phyloP scores from a whole-genome alignment of 35 echinoderm and acorn worm genomes.

The Heliocidaris tuberculata region DNA sequence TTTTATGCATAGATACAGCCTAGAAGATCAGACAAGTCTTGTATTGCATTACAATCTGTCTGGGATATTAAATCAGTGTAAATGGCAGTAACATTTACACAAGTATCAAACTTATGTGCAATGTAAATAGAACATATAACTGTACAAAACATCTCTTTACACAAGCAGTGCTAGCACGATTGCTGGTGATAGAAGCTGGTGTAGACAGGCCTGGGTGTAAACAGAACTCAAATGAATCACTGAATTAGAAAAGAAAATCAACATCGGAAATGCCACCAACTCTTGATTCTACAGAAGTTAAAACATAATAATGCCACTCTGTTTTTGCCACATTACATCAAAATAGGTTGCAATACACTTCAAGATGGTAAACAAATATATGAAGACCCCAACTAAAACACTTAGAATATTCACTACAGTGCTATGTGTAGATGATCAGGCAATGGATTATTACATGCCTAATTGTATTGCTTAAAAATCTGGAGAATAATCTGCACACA shows the following conservation, averaged over 20 bases:
- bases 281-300: background rate
- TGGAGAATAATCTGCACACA: background rate
- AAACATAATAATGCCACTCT: background rate
- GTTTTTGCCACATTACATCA: background rate
- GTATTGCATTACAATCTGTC: background rate
- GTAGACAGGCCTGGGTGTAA: background rate
- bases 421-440: background rate
- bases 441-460: background rate
- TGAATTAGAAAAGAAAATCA: background rate
- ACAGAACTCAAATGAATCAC: background rate
- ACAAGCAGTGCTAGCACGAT: background rate
- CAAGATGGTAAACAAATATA: background rate
- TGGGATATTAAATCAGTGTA: background rate
- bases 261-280: no score
- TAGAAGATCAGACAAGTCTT: background rate
- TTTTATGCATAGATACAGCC: background rate
- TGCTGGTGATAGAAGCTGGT: background rate
- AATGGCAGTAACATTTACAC: background rate
- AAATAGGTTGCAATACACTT: background rate
- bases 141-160: background rate
- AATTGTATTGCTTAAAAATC: constrained; percentile 11
- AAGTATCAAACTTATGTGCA: background rate
- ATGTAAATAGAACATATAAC: background rate
- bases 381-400: background rate
- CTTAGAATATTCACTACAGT: background rate